A percentile compares a stretch with the other conserved stretches of the same genome.
Evolutionary conservation across 2,888 invertebrate genomes (phyloP).

Genomic region (Pollenia griseotomentosa): DNA sequence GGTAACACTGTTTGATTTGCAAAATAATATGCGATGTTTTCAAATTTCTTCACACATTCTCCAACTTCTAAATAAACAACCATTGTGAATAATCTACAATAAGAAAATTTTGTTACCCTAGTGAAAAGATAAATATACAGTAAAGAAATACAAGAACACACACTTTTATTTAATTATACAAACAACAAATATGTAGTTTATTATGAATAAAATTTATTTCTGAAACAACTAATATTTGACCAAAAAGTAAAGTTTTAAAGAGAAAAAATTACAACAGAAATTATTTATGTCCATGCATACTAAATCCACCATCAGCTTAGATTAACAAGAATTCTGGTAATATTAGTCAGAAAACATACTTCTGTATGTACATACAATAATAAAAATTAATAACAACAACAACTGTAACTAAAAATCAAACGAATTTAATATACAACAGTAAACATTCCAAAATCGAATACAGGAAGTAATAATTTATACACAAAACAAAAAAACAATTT

Average conservation of each 20-base stretch:
- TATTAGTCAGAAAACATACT: constrained; percentile 51
- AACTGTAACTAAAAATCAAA: constrained; percentile 34
- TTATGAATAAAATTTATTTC: constrained; percentile 30
- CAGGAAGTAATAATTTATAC: constrained; percentile 60
- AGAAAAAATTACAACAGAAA: background rate
- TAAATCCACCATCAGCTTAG: constrained; percentile 11
- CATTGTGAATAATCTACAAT: constrained; percentile 33
- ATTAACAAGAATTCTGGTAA: constrained; percentile 48
- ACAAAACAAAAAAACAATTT: constrained; percentile 27
- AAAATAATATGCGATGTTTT: background rate
- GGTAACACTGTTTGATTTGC: background rate
- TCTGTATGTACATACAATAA: no score
- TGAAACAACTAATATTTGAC: background rate
- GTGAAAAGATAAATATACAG: constrained; percentile 1
- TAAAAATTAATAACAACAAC: constrained; percentile 40
- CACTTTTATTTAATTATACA: constrained; percentile 50
- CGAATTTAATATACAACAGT: constrained; percentile 56
- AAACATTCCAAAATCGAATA: constrained; percentile 65
- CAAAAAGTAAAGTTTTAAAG: no score
- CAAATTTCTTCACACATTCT: background rate
- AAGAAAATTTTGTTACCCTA: constrained; percentile 40
- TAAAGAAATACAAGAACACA: constrained; percentile 19
- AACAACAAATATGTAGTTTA: constrained; percentile 46
- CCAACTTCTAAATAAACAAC: background rate
- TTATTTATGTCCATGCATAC: background rate